phyloP scores from a whole-genome alignment of 1,140 invertebrate genomes.

The Drosophila pachea region DNA sequence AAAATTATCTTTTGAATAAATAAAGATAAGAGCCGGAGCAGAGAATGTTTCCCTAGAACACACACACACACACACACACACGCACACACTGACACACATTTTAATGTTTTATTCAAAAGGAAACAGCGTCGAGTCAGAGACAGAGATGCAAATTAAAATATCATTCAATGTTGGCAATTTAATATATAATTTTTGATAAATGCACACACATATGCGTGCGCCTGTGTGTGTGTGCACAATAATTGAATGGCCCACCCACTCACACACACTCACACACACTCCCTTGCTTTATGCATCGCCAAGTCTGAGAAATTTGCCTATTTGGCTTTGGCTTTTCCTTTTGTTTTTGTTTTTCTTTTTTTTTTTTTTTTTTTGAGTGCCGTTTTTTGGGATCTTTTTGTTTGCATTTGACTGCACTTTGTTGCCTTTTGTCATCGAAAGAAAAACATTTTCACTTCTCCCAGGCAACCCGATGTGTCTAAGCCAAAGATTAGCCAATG shows the following conservation, averaged over 20 bases:
- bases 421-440: constrained; percentile 29
- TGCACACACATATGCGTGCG: constrained; percentile 26
- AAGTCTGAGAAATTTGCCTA: constrained; percentile 33
- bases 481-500: constrained; percentile 34
- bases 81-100: constrained; percentile 50
- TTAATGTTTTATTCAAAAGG: constrained; percentile 78
- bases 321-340: constrained; percentile 17
- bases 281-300: constrained; percentile 40
- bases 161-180: constrained; percentile 77
- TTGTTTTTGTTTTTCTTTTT: constrained; percentile 13
- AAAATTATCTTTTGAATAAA: constrained; percentile 78
- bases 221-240: constrained; percentile 27
- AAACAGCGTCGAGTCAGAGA: constrained; percentile 62
- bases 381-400: constrained; percentile 10
- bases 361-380: constrained; percentile 7
- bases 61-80: constrained; percentile 43
- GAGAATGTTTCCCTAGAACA: constrained; percentile 44
- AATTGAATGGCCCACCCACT: constrained; percentile 38
- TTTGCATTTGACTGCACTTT: constrained; percentile 14
- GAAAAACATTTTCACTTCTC: constrained; percentile 47
- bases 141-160: constrained; percentile 77
- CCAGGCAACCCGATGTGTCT: constrained; percentile 16
- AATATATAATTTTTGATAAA: constrained; percentile 78
- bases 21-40: constrained; percentile 71
- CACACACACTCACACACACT: constrained; percentile 13